These are phyloP conservation scores for Cottoperca gobio DNA, from an alignment of 2,797 vertebrate species.

Conservation along the genomic window DNA sequence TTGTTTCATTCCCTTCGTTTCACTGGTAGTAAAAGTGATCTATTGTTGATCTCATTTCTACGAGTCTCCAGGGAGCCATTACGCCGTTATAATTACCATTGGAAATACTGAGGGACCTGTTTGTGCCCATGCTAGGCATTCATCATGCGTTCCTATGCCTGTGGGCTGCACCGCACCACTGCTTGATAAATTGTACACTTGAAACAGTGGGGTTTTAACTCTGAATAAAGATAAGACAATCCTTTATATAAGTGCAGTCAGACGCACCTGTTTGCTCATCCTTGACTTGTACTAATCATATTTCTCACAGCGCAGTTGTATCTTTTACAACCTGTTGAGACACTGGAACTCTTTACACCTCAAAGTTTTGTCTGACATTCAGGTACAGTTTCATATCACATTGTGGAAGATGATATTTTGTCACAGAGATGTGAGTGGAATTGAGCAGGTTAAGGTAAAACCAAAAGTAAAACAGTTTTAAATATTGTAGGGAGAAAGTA, in stretches of 20 bases:
- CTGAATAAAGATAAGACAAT: slow-evolving; percentile 42
- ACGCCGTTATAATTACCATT: slow-evolving; percentile 79
- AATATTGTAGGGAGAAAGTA: background rate
- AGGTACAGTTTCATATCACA: background rate
- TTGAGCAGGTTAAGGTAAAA: background rate
- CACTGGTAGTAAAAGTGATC: slow-evolving; percentile 61
- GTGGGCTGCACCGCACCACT: slow-evolving; percentile 33
- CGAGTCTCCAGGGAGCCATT: slow-evolving; percentile 66
- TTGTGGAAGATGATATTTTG: background rate
- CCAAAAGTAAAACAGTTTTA: background rate
- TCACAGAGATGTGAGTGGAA: background rate
- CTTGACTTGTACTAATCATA: background rate
- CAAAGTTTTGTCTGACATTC: background rate
- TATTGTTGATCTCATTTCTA: slow-evolving; percentile 66
- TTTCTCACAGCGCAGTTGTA: slow-evolving; percentile 11
- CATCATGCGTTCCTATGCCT: slow-evolving; percentile 63
- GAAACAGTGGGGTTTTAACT: slow-evolving; percentile 49
- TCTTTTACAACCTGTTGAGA: slow-evolving; percentile 4
- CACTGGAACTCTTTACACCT: background rate
- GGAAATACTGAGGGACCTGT: slow-evolving; percentile 63
- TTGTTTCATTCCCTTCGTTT: slow-evolving; percentile 23
- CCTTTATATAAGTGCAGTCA: slow-evolving; percentile 26
- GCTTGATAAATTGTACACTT: slow-evolving; percentile 52
- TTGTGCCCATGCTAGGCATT: slow-evolving; percentile 60
- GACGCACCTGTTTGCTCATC: slow-evolving; percentile 22